These are phyloP conservation scores for Drosophila leonis DNA, from an alignment of 2,888 invertebrate genomes.

Conservation along the genomic window DNA sequence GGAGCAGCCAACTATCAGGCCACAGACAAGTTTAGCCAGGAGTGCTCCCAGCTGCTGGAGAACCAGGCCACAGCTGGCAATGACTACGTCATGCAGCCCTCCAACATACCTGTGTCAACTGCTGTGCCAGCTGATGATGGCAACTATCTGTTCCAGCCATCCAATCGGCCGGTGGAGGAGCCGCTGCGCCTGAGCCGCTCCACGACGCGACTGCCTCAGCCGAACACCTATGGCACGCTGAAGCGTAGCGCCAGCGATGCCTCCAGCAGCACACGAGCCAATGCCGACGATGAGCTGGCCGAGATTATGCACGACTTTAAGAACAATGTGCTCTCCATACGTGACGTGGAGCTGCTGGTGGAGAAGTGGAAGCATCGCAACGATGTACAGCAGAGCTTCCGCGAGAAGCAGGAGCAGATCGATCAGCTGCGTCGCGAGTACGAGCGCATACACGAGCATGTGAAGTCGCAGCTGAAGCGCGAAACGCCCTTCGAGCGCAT, in stretches of 20 bases:
- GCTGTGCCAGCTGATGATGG: constrained; percentile 83
- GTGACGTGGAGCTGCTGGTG: constrained; percentile 93
- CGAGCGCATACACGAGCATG: constrained; percentile 92
- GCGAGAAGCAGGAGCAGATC: constrained; percentile 93
- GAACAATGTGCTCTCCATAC: constrained; percentile 94
- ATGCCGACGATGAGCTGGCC: constrained; percentile 90
- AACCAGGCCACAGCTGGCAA: constrained; percentile 79
- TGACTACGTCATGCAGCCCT: constrained; percentile 88
- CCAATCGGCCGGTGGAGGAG: constrained; percentile 84
- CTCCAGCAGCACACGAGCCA: constrained; percentile 80
- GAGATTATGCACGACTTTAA: constrained; percentile 96
- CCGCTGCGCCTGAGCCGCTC: constrained; percentile 68
- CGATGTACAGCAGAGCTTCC: constrained; percentile 94
- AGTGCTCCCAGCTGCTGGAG: constrained; percentile 84
- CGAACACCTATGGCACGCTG: constrained; percentile 79
- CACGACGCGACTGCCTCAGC: constrained; percentile 59
- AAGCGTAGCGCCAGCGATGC: constrained; percentile 84
- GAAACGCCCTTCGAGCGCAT: constrained; percentile 93
- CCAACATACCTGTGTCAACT: constrained; percentile 87
- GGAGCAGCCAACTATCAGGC: constrained; percentile 64
- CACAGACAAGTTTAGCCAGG: constrained; percentile 84
- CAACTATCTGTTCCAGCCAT: constrained; percentile 85
- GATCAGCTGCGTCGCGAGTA: constrained; percentile 93
- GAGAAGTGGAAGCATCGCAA: constrained; percentile 95
- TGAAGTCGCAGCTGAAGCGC: constrained; percentile 91